phyloP scores from a whole-genome alignment of 2,797 vertebrate species.

The Eidolon dupreanum region DNA sequence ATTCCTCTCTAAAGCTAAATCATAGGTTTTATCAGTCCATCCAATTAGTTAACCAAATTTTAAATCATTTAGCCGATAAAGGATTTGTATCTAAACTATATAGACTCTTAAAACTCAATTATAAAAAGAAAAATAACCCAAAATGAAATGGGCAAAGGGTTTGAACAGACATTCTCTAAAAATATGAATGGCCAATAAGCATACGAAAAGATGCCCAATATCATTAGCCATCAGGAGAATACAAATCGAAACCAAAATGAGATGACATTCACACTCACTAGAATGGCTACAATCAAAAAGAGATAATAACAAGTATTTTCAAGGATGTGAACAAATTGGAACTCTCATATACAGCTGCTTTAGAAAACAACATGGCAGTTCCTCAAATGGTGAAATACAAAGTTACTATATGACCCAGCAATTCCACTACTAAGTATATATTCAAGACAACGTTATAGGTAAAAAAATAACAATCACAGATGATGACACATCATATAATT shows the following conservation, averaged over 20 bases:
- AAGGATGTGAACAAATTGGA: not conserved
- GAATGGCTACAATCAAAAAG: not conserved
- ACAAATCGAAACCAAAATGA: not conserved
- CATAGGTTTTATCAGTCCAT: slow-evolving; percentile 23
- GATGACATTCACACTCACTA: not conserved
- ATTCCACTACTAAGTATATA: not conserved
- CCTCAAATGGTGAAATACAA: not conserved
- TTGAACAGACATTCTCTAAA: slow-evolving; percentile 15
- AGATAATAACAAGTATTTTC: not conserved
- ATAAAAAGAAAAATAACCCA: slow-evolving; percentile 13
- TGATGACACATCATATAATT: not conserved
- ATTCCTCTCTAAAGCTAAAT: not conserved
- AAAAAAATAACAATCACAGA: slow-evolving; percentile 1
- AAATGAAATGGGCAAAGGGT: not conserved
- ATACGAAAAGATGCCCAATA: slow-evolving; percentile 6
- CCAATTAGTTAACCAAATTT: not conserved
- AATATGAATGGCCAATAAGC: not conserved
- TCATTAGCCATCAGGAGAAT: slow-evolving; percentile 23
- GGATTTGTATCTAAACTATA: not conserved
- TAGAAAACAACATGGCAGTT: not conserved
- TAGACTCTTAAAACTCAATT: slow-evolving; percentile 25
- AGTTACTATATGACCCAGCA: not conserved
- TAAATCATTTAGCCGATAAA: not conserved
- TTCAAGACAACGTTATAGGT: not conserved
- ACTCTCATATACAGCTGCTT: not conserved